Evolutionary conservation across 2,113 vertebrate genomes (phyloP).

Genomic region (Vicugna pacos): DNA sequence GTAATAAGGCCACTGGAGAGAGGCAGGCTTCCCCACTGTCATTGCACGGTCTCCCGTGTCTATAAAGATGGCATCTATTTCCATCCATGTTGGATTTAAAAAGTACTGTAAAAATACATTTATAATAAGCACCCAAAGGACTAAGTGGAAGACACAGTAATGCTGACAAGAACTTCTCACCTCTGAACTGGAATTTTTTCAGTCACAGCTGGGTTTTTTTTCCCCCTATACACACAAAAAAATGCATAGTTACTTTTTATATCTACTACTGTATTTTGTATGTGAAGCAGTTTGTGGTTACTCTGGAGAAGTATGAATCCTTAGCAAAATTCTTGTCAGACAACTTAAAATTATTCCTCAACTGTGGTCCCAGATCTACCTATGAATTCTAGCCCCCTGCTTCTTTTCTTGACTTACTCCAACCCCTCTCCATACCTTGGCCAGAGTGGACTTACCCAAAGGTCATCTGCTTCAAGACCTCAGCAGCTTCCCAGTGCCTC

Average conservation of each 20-base stretch:
- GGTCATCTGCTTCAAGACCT: not conserved
- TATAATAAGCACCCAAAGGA: constrained; percentile 50
- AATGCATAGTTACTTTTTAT: not conserved
- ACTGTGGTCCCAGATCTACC: not conserved
- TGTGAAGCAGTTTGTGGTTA: constrained; percentile 14
- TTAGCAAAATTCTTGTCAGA: constrained; percentile 19
- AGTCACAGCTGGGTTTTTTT: not conserved
- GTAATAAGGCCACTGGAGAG: constrained; percentile 41
- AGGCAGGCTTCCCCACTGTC: not conserved
- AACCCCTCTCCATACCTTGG: not conserved
- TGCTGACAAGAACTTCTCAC: not conserved
- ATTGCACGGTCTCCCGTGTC: not conserved
- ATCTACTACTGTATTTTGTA: constrained; percentile 37
- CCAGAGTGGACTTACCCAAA: not conserved
- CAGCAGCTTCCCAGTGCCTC: not conserved
- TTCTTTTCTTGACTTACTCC: not conserved
- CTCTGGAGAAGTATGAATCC: not conserved
- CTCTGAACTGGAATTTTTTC: not conserved
- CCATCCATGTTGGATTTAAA: not conserved
- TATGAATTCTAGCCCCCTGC: not conserved
- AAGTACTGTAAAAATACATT: constrained; percentile 2
- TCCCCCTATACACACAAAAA: not conserved
- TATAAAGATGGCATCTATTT: constrained; percentile 8
- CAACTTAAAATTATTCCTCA: constrained; percentile 2
- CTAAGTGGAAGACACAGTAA: not conserved